A percentile compares a stretch with the other conserved stretches of the same genome.
These are phyloP conservation scores for Colletes latitarsis DNA, from an alignment of 1,140 invertebrate species.

Conservation along the genomic window DNA sequence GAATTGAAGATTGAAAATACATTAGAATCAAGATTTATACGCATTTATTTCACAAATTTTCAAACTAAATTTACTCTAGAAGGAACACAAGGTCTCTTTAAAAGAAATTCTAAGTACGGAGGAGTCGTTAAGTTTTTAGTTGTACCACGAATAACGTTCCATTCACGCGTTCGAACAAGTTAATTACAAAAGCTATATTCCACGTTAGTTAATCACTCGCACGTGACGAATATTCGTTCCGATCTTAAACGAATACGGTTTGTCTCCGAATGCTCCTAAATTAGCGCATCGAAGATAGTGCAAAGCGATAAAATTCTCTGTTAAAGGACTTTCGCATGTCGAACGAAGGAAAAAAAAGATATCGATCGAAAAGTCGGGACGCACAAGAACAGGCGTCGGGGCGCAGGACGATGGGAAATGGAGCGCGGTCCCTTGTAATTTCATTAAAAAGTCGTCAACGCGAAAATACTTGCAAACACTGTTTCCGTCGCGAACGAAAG, in stretches of 20 bases:
- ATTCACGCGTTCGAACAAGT: too few species aligned
- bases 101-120: too few species aligned
- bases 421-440: neutral
- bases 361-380: neutral
- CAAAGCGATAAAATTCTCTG: neutral
- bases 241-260: neutral
- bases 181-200: neutral
- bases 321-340: neutral
- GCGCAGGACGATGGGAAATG: neutral
- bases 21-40: too few species aligned
- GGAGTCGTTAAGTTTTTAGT: too few species aligned
- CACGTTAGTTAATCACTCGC: neutral
- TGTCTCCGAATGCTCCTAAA: too few species aligned
- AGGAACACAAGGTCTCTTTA: too few species aligned
- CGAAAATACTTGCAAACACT: conserved; percentile 3
- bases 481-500: conserved; percentile 15
- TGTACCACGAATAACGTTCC: neutral
- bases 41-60: too few species aligned
- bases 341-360: neutral
- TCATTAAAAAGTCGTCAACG: neutral
- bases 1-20: too few species aligned
- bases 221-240: conserved; percentile 2
- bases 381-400: neutral
- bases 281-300: neutral
- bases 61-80: too few species aligned